Conservation (phyloP, 1,140 invertebrate genomes). For the Calephelis virginiensis region DNA sequence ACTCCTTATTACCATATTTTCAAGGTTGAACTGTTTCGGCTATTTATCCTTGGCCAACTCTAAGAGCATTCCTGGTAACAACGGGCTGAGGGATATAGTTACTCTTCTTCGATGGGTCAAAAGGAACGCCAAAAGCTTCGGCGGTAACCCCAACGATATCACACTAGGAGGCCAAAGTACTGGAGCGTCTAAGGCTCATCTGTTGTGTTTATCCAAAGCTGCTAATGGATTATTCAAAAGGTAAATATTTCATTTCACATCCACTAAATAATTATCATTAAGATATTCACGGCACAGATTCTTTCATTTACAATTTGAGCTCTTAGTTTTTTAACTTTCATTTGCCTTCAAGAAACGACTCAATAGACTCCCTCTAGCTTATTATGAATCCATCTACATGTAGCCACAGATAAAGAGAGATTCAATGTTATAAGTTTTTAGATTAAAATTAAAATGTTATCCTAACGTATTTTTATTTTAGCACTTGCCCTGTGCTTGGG, state of each 20-base stretch:
- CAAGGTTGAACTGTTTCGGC: background rate
- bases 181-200: background rate
- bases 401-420: too few species aligned
- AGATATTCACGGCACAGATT: too few species aligned
- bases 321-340: too few species aligned
- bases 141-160: conserved; percentile 1
- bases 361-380: too few species aligned
- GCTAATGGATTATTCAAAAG: background rate
- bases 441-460: too few species aligned
- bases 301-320: too few species aligned
- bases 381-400: too few species aligned
- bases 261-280: too few species aligned
- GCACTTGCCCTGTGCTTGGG: too few species aligned
- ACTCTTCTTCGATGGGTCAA: background rate
- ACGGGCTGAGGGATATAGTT: background rate
- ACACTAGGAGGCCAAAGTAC: conserved; percentile 1
- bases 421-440: too few species aligned
- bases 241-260: background rate
- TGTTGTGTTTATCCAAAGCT: conserved; percentile 1
- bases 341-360: too few species aligned
- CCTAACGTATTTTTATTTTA: too few species aligned
- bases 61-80: background rate
- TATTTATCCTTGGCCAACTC: background rate
- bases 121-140: background rate
- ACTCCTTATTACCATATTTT: background rate